These are phyloP conservation scores for Scaptomyza graminum DNA, from an alignment of 1,140 invertebrate genomes.

Conservation along the genomic window DNA sequence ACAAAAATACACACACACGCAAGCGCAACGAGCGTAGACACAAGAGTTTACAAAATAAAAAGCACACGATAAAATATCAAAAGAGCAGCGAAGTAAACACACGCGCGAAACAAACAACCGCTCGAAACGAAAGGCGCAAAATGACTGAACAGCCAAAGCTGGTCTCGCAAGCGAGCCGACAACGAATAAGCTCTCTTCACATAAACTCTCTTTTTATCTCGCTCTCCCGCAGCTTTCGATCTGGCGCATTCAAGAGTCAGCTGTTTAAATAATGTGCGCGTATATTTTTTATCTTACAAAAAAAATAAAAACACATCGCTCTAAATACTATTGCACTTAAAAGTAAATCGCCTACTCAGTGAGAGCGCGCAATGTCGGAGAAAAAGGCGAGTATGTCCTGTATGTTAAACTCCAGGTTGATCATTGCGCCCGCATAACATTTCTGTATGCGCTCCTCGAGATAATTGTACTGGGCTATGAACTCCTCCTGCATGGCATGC, in stretches of 20 bases:
- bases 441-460: conserved; percentile 96
- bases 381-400: conserved; percentile 98
- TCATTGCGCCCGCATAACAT: conserved; percentile 98
- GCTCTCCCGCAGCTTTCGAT: background rate
- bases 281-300: conserved; percentile 59
- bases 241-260: conserved; percentile 16
- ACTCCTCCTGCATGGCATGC: conserved; percentile 99
- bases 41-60: conserved; percentile 55
- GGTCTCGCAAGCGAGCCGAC: conserved; percentile 18
- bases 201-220: background rate
- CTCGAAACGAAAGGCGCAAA: conserved; percentile 43
- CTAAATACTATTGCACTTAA: conserved; percentile 81
- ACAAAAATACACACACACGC: conserved; percentile 46
- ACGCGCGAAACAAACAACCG: conserved; percentile 27
- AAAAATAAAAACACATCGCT: conserved; percentile 44
- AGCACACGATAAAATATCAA: conserved; percentile 44
- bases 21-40: conserved; percentile 20
- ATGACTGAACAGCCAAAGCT: conserved; percentile 40
- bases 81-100: background rate
- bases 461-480: conserved; percentile 97
- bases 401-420: conserved; percentile 97
- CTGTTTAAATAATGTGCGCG: conserved; percentile 67
- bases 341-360: conserved; percentile 84
- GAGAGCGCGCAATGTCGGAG: conserved; percentile 98
- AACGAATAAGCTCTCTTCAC: conserved; percentile 2